Conservation (phyloP, 2,888 invertebrate genomes). For the Acanthoscelides obtectus region DNA sequence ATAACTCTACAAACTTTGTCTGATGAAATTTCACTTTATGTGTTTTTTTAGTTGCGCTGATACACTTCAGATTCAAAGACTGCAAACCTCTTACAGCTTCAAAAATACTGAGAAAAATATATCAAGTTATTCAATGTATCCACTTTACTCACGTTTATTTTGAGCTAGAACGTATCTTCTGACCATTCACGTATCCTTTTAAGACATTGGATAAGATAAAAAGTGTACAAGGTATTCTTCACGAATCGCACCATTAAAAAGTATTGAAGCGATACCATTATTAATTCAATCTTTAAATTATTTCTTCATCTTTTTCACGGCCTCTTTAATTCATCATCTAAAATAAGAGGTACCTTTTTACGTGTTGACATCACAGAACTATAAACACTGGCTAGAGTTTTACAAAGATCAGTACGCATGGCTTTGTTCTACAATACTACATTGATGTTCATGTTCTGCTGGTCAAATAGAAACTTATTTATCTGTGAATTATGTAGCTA, state of each 20-base stretch:
- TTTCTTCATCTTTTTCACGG: background rate
- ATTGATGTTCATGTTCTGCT: too few species aligned
- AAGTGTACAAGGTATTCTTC: background rate
- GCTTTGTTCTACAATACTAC: too few species aligned
- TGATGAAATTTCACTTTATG: too few species aligned
- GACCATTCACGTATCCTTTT: background rate
- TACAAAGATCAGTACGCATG: too few species aligned
- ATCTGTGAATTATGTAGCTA: too few species aligned
- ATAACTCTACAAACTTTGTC: too few species aligned
- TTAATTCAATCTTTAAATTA: background rate
- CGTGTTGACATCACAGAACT: background rate
- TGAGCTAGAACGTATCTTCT: background rate
- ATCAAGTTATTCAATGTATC: background rate
- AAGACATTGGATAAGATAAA: background rate
- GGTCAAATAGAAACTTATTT: too few species aligned
- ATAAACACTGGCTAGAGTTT: background rate
- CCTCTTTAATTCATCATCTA: background rate
- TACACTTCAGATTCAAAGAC: too few species aligned
- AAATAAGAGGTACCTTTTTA: background rate
- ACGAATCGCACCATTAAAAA: background rate
- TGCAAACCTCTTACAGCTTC: too few species aligned
- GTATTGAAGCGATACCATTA: background rate
- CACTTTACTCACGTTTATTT: background rate
- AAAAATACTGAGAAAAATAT: background rate
- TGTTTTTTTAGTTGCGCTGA: too few species aligned